Evolutionary conservation across 2,113 vertebrate species (phyloP).

Genomic region (Gasterosteus nipponicus): DNA sequence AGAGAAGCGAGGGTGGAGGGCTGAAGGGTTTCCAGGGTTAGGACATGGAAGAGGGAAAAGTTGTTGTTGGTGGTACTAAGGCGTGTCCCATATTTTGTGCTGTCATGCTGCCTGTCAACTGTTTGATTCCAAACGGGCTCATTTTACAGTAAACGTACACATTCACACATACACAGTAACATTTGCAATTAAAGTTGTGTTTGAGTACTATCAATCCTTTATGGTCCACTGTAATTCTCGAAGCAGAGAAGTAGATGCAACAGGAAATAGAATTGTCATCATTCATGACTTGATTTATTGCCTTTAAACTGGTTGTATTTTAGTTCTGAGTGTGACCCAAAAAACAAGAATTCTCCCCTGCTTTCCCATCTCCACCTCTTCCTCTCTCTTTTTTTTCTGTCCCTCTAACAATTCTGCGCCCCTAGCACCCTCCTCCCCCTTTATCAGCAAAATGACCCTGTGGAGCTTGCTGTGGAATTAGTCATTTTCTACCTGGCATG

Average conservation of each 20-base stretch:
- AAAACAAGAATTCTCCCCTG: conserved; percentile 69
- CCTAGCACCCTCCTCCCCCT: conserved; percentile 61
- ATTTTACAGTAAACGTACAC: background rate
- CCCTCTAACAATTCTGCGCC: conserved; percentile 59
- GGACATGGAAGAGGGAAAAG: conserved; percentile 31
- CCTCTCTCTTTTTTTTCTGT: conserved; percentile 42
- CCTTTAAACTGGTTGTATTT: conserved; percentile 71
- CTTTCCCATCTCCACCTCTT: conserved; percentile 53
- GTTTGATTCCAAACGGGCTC: conserved; percentile 29
- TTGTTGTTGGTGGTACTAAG: conserved; percentile 15
- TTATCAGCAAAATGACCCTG: conserved; percentile 79
- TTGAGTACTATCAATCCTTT: background rate
- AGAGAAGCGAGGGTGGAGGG: conserved; percentile 44
- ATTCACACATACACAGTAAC: no score
- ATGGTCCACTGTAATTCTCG: background rate
- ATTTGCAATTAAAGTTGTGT: conserved; percentile 1
- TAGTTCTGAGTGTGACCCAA: conserved; percentile 70
- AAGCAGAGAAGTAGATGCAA: background rate
- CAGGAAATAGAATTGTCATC: background rate
- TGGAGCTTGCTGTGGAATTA: conserved; percentile 72
- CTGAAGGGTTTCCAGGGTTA: conserved; percentile 30
- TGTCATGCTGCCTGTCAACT: conserved; percentile 37
- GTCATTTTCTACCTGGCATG: conserved; percentile 79
- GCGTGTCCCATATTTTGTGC: conserved; percentile 20
- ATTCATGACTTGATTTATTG: conserved; percentile 70